Evolutionary conservation across 2,888 invertebrate species (phyloP), one percentile per base, ranked within the genome.

Genomic region (Trypoxylon attenuatum): DNA sequence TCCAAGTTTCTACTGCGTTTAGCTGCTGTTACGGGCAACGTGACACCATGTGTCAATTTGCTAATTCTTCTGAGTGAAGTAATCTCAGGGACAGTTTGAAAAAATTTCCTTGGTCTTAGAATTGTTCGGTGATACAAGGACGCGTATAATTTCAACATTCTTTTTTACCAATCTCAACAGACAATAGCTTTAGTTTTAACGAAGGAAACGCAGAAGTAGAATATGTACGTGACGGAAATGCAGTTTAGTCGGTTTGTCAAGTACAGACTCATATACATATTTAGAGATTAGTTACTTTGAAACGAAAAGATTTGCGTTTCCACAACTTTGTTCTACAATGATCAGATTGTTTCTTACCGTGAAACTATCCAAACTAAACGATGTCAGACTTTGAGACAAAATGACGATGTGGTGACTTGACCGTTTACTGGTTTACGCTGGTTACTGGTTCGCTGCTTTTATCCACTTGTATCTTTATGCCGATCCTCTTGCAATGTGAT

Each of bases 111-210:
- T 5, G 25, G 6, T 43, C 46, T 10, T 13, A 55, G 18, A 8
- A 16, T 45, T 10, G 22, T 45, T 5, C 16, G 29, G n/a, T 16
- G 38, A 15, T 49, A 41, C 33, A 18, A 41, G 15, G 27, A 29
- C 16, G 18, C 16, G 22, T 52, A 18, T 8, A 52, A 61, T 39
- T 54, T 49, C 5, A 61, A 61, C 65, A 69, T 69, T 52, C 2
- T 33, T 23, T 22, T 39, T 10, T 22, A 16, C 45, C 10, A 27
- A 13, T n/a, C 38, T 33, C 6, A 29, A 19, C 13, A 19, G 8
- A 16, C 6, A 19, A 21, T 29, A n/a, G 15, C 23, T 21, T 2
- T 42, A 10, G 10, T 33, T 8, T 33, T 13, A n/a, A 33, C 10
- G 10, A 33, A n/a, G n/a, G n/a, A n/a, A n/a, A n/a, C n/a, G n/a